phyloP scores from a whole-genome alignment of 2,888 invertebrate genomes.

The Tuta absoluta region DNA sequence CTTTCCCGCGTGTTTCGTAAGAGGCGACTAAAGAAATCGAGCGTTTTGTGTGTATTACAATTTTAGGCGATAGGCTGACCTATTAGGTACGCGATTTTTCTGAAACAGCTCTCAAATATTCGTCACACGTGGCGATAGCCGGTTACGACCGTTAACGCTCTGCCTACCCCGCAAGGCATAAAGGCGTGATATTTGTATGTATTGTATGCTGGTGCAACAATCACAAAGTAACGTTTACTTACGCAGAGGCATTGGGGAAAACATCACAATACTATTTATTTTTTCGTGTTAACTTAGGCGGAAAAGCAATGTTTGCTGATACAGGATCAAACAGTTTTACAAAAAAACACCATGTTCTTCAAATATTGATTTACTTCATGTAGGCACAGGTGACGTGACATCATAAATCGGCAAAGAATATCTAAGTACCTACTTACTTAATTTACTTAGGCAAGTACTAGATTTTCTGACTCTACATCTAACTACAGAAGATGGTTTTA shows the following conservation, averaged over 20 bases:
- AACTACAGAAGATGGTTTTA: neutral
- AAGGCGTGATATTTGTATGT: no score
- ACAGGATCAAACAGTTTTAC: slow-evolving; percentile 4
- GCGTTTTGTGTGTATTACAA: no score
- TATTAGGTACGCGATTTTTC: no score
- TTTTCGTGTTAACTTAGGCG: neutral
- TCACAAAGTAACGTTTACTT: neutral
- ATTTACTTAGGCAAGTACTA: neutral
- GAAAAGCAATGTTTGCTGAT: neutral
- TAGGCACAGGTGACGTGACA: neutral
- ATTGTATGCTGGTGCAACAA: no score
- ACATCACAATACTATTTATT: neutral
- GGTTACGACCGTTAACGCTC: no score
- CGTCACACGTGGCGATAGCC: no score
- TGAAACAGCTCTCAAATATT: no score
- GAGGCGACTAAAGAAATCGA: no score
- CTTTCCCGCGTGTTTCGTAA: no score
- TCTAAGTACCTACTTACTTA: neutral
- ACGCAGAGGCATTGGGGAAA: neutral
- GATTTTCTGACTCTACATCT: neutral
- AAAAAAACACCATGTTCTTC: neutral
- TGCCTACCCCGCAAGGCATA: no score
- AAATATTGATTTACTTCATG: neutral
- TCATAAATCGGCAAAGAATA: neutral
- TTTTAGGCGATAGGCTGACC: no score